phyloP scores from a whole-genome alignment of 1,140 invertebrate genomes.

The Parapsyche elsis region DNA sequence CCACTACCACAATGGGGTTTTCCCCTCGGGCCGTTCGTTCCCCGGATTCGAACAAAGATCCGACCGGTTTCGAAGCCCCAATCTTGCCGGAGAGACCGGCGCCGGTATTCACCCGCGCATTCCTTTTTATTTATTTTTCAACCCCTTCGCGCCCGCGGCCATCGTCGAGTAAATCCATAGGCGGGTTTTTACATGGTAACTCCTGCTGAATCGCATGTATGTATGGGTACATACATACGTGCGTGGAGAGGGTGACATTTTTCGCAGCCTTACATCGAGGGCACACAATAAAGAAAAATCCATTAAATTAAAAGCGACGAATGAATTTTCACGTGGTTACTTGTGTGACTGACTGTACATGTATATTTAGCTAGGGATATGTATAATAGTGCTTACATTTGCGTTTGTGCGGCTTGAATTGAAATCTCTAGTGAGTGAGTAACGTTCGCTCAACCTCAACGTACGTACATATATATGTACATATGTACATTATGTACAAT shows the following conservation, averaged over 20 bases:
- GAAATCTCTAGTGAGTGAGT: too few species aligned
- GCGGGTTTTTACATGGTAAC: not conserved
- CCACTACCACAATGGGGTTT: not conserved
- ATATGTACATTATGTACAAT: too few species aligned
- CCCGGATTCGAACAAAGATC: slow-evolving; percentile 8
- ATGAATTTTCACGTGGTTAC: not conserved
- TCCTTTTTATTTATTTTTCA: slow-evolving; percentile 14
- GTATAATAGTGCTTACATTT: too few species aligned
- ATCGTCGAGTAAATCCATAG: not conserved
- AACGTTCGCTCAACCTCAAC: too few species aligned
- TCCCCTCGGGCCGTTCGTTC: not conserved
- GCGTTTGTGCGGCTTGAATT: too few species aligned
- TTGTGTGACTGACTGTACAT: too few species aligned
- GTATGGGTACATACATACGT: not conserved
- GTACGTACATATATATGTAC: too few species aligned
- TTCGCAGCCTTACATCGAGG: not conserved
- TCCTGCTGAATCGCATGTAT: not conserved
- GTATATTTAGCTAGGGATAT: too few species aligned
- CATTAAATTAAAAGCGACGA: slow-evolving; percentile 3
- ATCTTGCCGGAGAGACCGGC: not conserved
- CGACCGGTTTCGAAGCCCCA: not conserved
- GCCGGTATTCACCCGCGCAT: slow-evolving; percentile 15
- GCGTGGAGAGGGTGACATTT: not conserved
- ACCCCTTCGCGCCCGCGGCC: slow-evolving; percentile 15
- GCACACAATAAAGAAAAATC: not conserved